Evolutionary conservation across 2,888 invertebrate species (phyloP), one percentile per base, ranked within the genome.

Genomic region (Macropis europaea): DNA sequence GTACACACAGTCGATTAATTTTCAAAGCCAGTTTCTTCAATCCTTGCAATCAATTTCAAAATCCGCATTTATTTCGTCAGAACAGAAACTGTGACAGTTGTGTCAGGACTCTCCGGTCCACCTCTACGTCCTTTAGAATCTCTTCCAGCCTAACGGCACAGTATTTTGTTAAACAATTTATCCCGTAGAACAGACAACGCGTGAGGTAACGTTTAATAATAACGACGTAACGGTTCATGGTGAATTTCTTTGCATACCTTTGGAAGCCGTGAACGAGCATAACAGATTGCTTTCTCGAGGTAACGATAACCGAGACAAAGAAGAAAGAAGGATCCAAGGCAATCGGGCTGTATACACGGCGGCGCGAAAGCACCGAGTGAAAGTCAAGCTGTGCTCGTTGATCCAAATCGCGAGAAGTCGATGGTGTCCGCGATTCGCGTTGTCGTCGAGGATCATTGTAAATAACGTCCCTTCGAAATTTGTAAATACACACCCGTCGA

Each of bases 281-380:
- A 43, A 47, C 32, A 36, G 47, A 59, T 57, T 61, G 42, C 61
- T 66, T 70, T 66, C 66, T 53, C 47, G 47, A 43, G 42, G 40
- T 50, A 57, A 67, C 48, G 22, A 67, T 38, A 32, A 62, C 43
- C 28, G 34, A 57, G 67, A 78, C 62, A 70, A 64, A 64, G 73
- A 54, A 36, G 63, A 73, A n/a, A 63, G 64, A 64, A 48, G 69
- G 61, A 77, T 73, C 62, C 75, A 79, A 81, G 81, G 75, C 52
- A 69, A 77, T 73, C 77, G 67, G 79, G 75, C 43, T 66, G 57
- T n/a, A n/a, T n/a, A n/a, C n/a, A n/a, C 56, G 70, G 73, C 69
- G 60, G 68, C 76, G 76, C 76, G 84, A 86, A 85, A 85, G 85
- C 82, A 69, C 70, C 54, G 73, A 84, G 86, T 84, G 85, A 86